Conservation (phyloP, 2,113 vertebrate genomes). For the Sakesphorus luctuosus region DNA sequence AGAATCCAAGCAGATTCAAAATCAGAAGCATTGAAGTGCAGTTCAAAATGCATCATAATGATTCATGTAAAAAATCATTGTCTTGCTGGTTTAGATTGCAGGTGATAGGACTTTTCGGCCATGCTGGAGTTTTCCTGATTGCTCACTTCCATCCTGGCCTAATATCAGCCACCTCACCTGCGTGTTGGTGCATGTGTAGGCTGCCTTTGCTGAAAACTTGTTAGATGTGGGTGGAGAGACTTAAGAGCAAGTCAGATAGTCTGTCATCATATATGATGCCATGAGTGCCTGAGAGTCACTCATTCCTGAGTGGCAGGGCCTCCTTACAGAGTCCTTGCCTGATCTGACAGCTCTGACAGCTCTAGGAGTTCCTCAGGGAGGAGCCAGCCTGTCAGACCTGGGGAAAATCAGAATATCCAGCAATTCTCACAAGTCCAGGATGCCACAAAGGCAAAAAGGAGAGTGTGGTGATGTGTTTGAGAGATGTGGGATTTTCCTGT, state of each 20-base stretch:
- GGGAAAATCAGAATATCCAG: background rate
- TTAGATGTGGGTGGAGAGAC: background rate
- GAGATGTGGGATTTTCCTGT: background rate
- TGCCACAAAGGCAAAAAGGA: background rate
- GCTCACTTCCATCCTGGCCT: background rate
- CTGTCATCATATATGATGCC: background rate
- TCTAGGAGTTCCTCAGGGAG: background rate
- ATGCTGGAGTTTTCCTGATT: background rate
- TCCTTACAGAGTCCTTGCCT: background rate
- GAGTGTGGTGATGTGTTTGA: background rate
- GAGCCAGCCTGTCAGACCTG: background rate
- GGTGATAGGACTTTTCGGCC: background rate
- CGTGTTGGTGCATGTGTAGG: background rate
- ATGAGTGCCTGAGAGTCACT: background rate
- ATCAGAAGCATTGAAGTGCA: background rate
- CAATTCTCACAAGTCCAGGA: background rate
- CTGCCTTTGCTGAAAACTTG: background rate
- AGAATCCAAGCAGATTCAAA: background rate
- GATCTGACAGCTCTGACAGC: conserved; percentile 4
- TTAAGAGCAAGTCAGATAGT: background rate
- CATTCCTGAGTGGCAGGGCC: background rate
- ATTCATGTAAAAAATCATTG: background rate
- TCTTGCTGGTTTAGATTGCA: background rate
- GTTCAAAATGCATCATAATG: background rate
- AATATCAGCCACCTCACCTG: background rate